Evolutionary conservation across 1,140 invertebrate genomes (phyloP), one percentile per base, ranked within the genome.

Genomic region (Campoletis sonorensis): DNA sequence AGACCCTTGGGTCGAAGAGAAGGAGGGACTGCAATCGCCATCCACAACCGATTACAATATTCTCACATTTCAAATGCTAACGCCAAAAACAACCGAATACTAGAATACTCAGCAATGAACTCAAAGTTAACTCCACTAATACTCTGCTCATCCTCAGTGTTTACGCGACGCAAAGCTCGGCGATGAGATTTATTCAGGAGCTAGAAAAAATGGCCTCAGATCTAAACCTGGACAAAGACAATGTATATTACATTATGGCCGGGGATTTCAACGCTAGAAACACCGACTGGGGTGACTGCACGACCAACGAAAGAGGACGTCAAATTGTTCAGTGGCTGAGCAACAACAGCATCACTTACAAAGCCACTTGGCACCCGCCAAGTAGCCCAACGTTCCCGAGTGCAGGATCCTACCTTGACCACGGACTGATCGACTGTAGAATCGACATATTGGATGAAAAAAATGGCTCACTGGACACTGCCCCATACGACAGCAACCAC

Each of bases 31-130:
- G 81, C 81, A 21, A 79, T 79, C 15, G 11, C 79, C 4, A 71
- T 81, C 0, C 54, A 81, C 7, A 67, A 40, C 30, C 13, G 49
- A 3, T 15, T 80, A 5, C 30, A 73, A 16, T 75, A 64, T 3
- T 45, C 51, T 8, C 51, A 11, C 15, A 26, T 75, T n/a, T 45
- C 79, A 75, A 18, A 8, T 33, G 51, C 30, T 0, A 73, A 73
- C 33, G 33, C 70, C 10, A 30, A 3, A 21, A 75, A 73, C 51
- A 75, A 75, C 51, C 54, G 40, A 71, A 15, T 80, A 1, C 26
- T 80, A 8, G 79, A 7, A 85, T 91, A 1, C 90, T 91, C 18
- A 88, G 86, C 0, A 93, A 64, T 80, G 4, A 80, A 67, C 13
- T 91, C 4, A 75, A 33, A 5, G 16, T 67, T 23, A 80, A 75